Conservation (phyloP, 2,888 invertebrate genomes). For the Nebria brevicollis region DNA sequence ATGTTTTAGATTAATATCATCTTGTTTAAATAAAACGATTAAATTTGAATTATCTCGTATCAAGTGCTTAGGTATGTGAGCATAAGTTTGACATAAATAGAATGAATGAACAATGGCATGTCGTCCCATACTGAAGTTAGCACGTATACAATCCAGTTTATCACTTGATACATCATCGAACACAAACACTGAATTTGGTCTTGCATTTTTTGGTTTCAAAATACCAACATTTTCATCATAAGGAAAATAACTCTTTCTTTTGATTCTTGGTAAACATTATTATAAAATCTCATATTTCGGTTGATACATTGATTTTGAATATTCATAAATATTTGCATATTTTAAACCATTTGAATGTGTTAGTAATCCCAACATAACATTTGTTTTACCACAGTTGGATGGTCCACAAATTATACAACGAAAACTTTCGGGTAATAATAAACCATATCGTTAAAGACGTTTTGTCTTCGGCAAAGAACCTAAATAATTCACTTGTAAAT, state of each 20-base stretch:
- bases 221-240: constrained; percentile 40
- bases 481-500: too few species aligned
- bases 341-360: too few species aligned
- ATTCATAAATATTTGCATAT: too few species aligned
- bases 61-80: constrained; percentile 2
- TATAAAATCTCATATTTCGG: constrained; percentile 48
- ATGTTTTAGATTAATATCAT: constrained; percentile 55
- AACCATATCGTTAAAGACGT: too few species aligned
- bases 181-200: constrained; percentile 4
- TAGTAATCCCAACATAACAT: too few species aligned
- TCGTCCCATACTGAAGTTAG: background rate
- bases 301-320: constrained; percentile 49
- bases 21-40: constrained; percentile 48
- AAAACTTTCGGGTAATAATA: too few species aligned
- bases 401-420: too few species aligned
- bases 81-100: constrained; percentile 6
- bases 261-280: constrained; percentile 40
- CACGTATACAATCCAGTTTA: background rate
- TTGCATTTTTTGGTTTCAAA: background rate
- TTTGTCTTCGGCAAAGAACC: too few species aligned
- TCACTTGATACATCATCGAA: background rate
- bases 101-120: background rate
- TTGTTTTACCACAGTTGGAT: too few species aligned
- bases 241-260: constrained; percentile 45
- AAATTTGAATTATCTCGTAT: constrained; percentile 1